Evolutionary conservation across 2,113 vertebrate species (phyloP).

Genomic region (Aspiorhynchus laticeps): DNA sequence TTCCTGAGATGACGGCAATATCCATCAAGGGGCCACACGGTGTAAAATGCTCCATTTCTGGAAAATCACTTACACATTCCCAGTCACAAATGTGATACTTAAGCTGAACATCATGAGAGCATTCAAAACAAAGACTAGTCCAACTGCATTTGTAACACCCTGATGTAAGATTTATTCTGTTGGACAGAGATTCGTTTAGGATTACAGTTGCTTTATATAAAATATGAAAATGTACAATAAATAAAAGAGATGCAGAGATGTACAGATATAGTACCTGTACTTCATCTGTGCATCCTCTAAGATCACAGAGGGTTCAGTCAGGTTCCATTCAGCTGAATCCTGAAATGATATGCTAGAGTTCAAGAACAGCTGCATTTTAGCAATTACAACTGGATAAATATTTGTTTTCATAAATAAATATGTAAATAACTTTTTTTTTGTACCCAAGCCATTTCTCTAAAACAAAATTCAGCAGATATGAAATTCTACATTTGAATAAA

Average conservation of each 20-base stretch:
- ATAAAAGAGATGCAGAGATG: background rate
- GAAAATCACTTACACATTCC: background rate
- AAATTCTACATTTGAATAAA: too few relatives aligned
- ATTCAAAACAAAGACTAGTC: constrained; percentile 30
- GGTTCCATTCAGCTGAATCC: background rate
- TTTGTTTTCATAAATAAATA: too few relatives aligned
- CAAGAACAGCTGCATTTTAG: too few relatives aligned
- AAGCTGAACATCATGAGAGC: background rate
- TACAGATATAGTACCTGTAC: background rate
- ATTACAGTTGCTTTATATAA: background rate
- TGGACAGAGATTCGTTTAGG: too few relatives aligned
- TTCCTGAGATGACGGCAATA: constrained; percentile 7
- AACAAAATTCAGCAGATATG: too few relatives aligned
- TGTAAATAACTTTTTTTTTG: too few relatives aligned
- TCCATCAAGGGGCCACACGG: constrained; percentile 36
- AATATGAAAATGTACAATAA: background rate
- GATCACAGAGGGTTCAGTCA: background rate
- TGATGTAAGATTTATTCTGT: background rate
- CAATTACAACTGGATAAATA: too few relatives aligned
- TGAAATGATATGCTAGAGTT: background rate
- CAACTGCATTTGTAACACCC: constrained; percentile 34
- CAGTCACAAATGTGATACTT: constrained; percentile 27
- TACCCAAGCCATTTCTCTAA: too few relatives aligned
- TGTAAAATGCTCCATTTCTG: background rate
- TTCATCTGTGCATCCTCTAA: background rate